Evolutionary conservation across 2,888 invertebrate genomes (phyloP), one percentile per base, ranked within the genome.

Genomic region (Gibbula magus): DNA sequence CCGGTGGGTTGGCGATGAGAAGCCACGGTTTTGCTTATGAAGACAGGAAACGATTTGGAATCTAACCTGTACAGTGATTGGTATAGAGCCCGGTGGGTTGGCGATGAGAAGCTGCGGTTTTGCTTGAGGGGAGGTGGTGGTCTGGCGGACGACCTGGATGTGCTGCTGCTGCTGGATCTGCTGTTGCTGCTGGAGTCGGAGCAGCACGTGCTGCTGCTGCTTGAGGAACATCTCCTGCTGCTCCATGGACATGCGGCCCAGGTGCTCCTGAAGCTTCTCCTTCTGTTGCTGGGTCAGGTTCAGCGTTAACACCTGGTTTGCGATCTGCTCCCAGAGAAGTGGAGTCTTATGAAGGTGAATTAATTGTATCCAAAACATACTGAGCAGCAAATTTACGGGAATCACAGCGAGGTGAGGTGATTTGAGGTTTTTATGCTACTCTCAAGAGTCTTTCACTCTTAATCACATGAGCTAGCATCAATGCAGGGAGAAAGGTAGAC

Each of bases 301-400:
- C 70, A 91, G 93, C 82, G 86, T 87, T 52, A 90, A 75, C 22
- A 87, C 81, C 77, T 94, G 94, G 86, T 94, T 94, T 5, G 92
- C 92, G 81, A 93, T 87, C 91, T 92, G 82, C 8, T 82, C 82
- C 1, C 1, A 73, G 22, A 61, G 7, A 20, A 20, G 45, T 8
- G n/a, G n/a, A n/a, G n/a, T n/a, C n/a, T n/a, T n/a, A n/a, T n/a
- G n/a, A n/a, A n/a, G n/a, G n/a, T n/a, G n/a, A n/a, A n/a, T n/a
- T n/a, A n/a, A n/a, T n/a, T n/a, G n/a, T n/a, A n/a, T n/a, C n/a
- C n/a, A n/a, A n/a, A n/a, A n/a, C n/a, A n/a, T n/a, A n/a, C n/a
- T n/a, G n/a, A n/a, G n/a, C n/a, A n/a, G n/a, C n/a, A n/a, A n/a
- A n/a, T n/a, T n/a, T n/a, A n/a, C n/a, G n/a, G n/a, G n/a, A n/a